These are phyloP conservation scores for Dasypolia templi DNA, from an alignment of 2,888 invertebrate genomes.

Conservation along the genomic window DNA sequence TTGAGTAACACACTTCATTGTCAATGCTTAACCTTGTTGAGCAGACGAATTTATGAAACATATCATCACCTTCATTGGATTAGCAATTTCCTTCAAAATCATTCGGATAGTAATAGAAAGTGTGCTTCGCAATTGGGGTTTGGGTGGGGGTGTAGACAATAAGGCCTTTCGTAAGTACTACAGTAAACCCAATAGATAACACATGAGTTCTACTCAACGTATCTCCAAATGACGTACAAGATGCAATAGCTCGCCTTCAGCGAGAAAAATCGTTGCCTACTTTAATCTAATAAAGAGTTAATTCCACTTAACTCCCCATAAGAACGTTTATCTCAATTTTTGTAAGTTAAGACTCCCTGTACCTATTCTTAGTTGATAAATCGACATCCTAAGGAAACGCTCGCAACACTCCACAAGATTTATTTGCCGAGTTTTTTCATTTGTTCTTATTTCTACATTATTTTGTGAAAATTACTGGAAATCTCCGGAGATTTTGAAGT, in stretches of 20 bases:
- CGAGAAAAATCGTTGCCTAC: neutral
- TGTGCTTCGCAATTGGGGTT: neutral
- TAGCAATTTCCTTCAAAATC: neutral
- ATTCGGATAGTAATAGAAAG: neutral
- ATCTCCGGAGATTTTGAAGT: slow-evolving; percentile 16
- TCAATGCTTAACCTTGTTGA: neutral
- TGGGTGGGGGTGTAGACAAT: neutral
- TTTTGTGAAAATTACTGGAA: slow-evolving; percentile 43
- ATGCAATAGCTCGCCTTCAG: neutral
- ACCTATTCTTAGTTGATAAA: slow-evolving; percentile 55
- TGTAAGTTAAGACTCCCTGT: slow-evolving; percentile 37
- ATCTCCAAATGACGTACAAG: neutral
- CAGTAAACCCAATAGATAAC: neutral
- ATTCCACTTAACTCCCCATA: neutral
- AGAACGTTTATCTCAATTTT: slow-evolving; percentile 44
- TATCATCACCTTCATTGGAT: no score
- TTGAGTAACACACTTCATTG: neutral
- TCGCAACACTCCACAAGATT: slow-evolving; percentile 52
- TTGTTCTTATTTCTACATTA: slow-evolving; percentile 50
- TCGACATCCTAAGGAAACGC: slow-evolving; percentile 52
- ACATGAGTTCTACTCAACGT: neutral
- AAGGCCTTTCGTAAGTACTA: neutral
- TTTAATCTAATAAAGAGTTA: slow-evolving; percentile 14
- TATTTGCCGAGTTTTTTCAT: slow-evolving; percentile 52
- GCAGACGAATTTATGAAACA: neutral